Percentiles rank a stretch among this genome's conserved stretches.
These are phyloP conservation scores for Sebastes variabilis DNA, from an alignment of 2,797 vertebrate species.

Conservation along the genomic window DNA sequence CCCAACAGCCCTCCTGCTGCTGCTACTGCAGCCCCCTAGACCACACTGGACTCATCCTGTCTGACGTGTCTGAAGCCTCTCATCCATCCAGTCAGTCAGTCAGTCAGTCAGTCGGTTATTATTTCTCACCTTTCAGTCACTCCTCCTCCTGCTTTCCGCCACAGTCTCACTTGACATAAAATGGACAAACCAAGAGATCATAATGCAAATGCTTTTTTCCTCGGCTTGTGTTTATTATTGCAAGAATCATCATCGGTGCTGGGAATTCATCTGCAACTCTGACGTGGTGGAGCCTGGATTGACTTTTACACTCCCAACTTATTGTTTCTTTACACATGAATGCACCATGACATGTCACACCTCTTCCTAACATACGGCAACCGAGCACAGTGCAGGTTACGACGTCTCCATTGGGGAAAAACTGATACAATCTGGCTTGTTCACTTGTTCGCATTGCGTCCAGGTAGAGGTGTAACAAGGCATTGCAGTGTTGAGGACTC, in stretches of 20 bases:
- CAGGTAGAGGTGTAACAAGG: neutral
- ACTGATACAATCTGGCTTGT: neutral
- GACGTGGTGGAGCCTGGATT: conserved; percentile 26
- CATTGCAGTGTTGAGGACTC: conserved; percentile 47
- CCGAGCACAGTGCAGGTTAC: too few relatives aligned
- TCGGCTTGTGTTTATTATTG: conserved; percentile 2
- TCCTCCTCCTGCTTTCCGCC: conserved; percentile 38
- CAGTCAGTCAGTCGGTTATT: neutral
- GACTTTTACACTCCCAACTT: conserved; percentile 7
- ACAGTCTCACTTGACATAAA: conserved; percentile 14
- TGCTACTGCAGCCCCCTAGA: conserved; percentile 80
- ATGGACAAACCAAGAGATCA: conserved; percentile 31
- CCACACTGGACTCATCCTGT: conserved; percentile 2
- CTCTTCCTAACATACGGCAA: too few relatives aligned
- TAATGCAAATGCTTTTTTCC: neutral
- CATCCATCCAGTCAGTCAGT: neutral
- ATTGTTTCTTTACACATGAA: neutral
- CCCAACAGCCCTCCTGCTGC: conserved; percentile 73
- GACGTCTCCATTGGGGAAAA: too few relatives aligned
- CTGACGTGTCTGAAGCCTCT: conserved; percentile 21
- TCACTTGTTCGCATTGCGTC: too few relatives aligned
- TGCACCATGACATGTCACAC: conserved; percentile 3
- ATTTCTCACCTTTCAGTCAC: neutral
- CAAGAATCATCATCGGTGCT: conserved; percentile 22
- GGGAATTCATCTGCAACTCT: conserved; percentile 6